phyloP scores from a whole-genome alignment of 92 coral and sea anemone species.

The Zoanthus sociatus region DNA sequence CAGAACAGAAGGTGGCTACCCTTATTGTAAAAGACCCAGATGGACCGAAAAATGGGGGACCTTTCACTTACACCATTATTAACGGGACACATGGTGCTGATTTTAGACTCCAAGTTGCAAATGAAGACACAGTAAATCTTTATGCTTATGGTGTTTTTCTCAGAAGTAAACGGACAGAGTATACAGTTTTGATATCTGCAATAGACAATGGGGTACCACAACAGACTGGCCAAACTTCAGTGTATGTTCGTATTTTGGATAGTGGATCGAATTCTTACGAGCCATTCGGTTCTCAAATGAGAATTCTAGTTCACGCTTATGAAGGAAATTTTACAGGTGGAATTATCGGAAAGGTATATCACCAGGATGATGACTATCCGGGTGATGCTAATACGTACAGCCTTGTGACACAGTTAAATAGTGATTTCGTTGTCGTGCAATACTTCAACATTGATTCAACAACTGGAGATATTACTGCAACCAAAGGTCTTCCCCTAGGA shows the following conservation, averaged over 20 bases:
- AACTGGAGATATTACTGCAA: conserved; percentile 77
- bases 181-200: conserved; percentile 68
- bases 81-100: conserved; percentile 71
- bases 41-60: conserved; percentile 67
- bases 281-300: conserved; percentile 71
- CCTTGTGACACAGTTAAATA: conserved; percentile 53
- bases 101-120: conserved; percentile 65
- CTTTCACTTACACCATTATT: conserved; percentile 68
- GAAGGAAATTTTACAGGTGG: conserved; percentile 85
- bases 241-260: conserved; percentile 79
- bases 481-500: conserved; percentile 63
- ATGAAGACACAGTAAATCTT: conserved; percentile 60
- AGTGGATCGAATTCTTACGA: conserved; percentile 58
- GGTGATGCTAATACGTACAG: conserved; percentile 75
- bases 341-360: conserved; percentile 77
- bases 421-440: conserved; percentile 49
- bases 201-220: conserved; percentile 79
- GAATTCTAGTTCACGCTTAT: conserved; percentile 80
- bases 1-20: conserved; percentile 75
- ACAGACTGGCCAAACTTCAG: conserved; percentile 60
- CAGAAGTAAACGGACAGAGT: conserved; percentile 72
- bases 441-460: conserved; percentile 73
- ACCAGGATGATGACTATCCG: conserved; percentile 79
- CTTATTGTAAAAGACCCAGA: conserved; percentile 81
- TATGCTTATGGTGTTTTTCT: conserved; percentile 63